Conservation (phyloP, 2,113 vertebrate genomes). For the Otus sunia region DNA sequence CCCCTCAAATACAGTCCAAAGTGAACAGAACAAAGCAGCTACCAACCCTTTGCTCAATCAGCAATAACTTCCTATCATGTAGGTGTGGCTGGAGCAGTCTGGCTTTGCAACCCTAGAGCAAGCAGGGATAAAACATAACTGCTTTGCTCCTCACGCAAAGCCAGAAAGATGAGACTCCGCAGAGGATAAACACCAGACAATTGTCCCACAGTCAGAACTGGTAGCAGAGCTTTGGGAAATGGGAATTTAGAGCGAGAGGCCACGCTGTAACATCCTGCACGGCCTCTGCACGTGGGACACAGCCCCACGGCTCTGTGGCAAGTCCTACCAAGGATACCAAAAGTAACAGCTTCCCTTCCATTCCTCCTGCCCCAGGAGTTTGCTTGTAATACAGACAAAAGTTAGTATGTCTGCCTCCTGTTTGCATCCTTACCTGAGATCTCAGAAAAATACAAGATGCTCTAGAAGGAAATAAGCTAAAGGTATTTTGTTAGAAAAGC, state of each 20-base stretch:
- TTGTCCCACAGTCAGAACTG: rapidly evolving
- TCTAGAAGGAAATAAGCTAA: background rate
- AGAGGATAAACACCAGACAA: background rate
- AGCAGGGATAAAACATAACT: background rate
- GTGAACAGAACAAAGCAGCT: background rate
- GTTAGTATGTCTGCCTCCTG: background rate
- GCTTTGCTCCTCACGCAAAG: rapidly evolving
- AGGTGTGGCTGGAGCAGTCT: background rate
- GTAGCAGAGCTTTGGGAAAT: background rate
- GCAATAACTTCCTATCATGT: background rate
- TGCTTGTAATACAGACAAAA: background rate
- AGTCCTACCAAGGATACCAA: background rate
- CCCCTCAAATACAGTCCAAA: background rate
- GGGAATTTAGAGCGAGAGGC: background rate
- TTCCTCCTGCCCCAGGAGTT: background rate
- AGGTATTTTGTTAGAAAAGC: background rate
- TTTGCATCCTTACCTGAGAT: background rate
- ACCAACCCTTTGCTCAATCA: background rate
- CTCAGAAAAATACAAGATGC: background rate
- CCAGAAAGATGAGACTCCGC: background rate
- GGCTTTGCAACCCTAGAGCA: background rate
- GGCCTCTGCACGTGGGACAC: background rate
- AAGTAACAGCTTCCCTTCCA: background rate
- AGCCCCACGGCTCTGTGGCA: background rate
- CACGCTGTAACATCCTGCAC: background rate